Evolutionary conservation across 2,888 invertebrate genomes (phyloP).

Genomic region (Timema cristinae): DNA sequence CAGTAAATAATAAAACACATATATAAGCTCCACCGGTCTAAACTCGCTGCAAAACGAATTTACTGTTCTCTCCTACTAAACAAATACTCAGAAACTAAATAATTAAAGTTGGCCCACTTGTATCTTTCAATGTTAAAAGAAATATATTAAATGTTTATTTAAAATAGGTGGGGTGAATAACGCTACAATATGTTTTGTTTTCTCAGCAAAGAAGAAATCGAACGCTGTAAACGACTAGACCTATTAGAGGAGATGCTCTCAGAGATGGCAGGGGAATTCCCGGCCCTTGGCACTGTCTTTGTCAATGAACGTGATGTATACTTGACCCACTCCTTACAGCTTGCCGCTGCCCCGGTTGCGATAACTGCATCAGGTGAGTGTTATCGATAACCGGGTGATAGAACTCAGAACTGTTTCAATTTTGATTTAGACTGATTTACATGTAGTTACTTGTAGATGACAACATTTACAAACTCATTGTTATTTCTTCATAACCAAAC

Average conservation of each 20-base stretch:
- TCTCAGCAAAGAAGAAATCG: conserved; percentile 84
- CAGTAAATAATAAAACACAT: too few species aligned
- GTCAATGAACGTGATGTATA: conserved; percentile 90
- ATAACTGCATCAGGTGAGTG: not conserved
- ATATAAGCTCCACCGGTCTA: too few species aligned
- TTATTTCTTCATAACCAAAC: not conserved
- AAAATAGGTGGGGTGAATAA: too few species aligned
- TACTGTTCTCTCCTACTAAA: too few species aligned
- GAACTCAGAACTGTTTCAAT: too few species aligned
- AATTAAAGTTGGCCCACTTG: too few species aligned
- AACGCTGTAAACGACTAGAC: conserved; percentile 88
- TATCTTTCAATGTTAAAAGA: too few species aligned
- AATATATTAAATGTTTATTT: too few species aligned
- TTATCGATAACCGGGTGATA: too few species aligned
- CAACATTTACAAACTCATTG: not conserved
- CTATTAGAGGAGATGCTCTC: conserved; percentile 85
- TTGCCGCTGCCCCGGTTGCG: conserved; percentile 53
- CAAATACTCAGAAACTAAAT: too few species aligned
- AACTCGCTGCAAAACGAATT: too few species aligned
- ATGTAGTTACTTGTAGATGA: not conserved
- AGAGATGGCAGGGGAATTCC: conserved; percentile 92
- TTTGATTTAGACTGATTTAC: not conserved
- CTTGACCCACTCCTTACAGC: conserved; percentile 81
- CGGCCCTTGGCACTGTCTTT: conserved; percentile 85
- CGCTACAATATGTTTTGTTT: too few species aligned